Evolutionary conservation across 2,888 invertebrate species (phyloP).

Genomic region (Chloroclystis v-ata): DNA sequence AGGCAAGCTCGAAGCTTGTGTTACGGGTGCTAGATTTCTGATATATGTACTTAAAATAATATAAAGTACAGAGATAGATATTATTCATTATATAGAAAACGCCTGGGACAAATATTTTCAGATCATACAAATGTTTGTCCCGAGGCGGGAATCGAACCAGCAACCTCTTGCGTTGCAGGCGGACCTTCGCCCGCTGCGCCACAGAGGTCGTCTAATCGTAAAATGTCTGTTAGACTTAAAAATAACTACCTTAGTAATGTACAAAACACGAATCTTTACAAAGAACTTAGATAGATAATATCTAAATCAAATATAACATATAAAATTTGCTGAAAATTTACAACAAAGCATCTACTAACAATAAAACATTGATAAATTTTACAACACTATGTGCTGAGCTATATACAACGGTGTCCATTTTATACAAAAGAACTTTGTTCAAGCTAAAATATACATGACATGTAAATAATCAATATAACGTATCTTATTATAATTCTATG

Average conservation of each 20-base stretch:
- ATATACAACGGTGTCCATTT: slow-evolving; percentile 43
- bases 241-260: too few species aligned
- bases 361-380: slow-evolving; percentile 37
- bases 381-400: slow-evolving; percentile 61
- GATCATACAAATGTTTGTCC: background rate
- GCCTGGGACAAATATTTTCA: too few species aligned
- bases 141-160: too few species aligned
- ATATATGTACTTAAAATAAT: too few species aligned
- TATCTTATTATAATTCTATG: slow-evolving; percentile 21
- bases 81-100: too few species aligned
- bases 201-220: too few species aligned
- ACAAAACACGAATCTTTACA: background rate
- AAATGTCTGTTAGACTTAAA: too few species aligned
- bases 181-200: too few species aligned
- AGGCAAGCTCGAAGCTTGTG: too few species aligned
- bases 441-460: slow-evolving; percentile 56
- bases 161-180: too few species aligned
- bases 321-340: slow-evolving; percentile 47
- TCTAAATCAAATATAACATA: slow-evolving; percentile 25
- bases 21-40: too few species aligned
- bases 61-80: too few species aligned
- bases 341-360: slow-evolving; percentile 42
- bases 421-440: slow-evolving; percentile 65
- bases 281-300: background rate
- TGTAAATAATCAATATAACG: slow-evolving; percentile 26